These are phyloP conservation scores for Lampris incognitus DNA, from an alignment of 2,113 vertebrate species.

Conservation along the genomic window DNA sequence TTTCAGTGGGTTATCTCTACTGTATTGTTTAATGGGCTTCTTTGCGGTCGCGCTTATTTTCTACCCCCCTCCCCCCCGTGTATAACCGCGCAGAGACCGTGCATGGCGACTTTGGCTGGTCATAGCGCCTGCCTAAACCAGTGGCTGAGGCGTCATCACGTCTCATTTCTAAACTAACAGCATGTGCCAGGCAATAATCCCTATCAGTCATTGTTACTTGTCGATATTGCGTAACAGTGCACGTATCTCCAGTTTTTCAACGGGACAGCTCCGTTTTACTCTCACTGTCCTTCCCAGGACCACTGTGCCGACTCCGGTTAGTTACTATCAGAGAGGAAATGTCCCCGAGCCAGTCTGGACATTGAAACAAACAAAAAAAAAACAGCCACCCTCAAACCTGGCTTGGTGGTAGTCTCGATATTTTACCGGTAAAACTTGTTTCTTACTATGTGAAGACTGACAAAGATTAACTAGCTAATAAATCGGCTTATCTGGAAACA, in stretches of 20 bases:
- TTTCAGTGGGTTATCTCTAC: not conserved
- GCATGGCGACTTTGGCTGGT: too few species aligned
- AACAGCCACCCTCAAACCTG: not conserved
- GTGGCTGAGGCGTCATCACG: not conserved
- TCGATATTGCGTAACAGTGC: slow-evolving; percentile 45
- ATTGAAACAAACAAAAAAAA: not conserved
- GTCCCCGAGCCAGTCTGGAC: slow-evolving; percentile 13
- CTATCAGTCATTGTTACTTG: slow-evolving; percentile 34
- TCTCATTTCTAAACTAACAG: slow-evolving; percentile 8
- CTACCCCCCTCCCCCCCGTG: too few species aligned
- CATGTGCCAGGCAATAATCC: not conserved
- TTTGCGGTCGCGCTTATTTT: too few species aligned
- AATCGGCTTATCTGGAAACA: not conserved
- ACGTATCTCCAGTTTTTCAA: not conserved
- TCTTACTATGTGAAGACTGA: slow-evolving; percentile 10
- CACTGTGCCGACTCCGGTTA: not conserved
- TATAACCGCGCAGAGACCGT: too few species aligned
- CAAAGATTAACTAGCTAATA: not conserved
- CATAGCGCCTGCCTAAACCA: too few species aligned
- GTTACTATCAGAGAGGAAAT: slow-evolving; percentile 22
- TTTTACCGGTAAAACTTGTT: slow-evolving; percentile 3
- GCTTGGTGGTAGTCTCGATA: not conserved
- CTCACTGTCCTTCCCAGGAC: not conserved
- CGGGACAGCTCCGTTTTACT: slow-evolving; percentile 3
- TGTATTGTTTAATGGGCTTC: not conserved